Conservation (phyloP, 2,888 invertebrate species). For the Cerceris rybyensis region DNA sequence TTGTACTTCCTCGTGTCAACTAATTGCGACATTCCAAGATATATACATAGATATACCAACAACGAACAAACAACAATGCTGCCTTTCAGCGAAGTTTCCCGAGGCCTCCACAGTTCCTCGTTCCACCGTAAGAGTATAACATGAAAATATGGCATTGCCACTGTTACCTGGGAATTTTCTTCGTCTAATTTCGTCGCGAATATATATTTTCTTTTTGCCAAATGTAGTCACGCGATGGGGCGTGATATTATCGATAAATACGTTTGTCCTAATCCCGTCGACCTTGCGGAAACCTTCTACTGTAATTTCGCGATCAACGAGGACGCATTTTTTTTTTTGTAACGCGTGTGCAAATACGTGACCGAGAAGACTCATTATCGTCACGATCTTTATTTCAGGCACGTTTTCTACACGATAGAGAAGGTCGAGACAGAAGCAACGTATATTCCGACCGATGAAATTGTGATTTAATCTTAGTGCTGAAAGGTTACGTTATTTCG, state of each 20-base stretch:
- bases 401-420: constrained; percentile 8
- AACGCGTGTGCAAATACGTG: too few relatives aligned
- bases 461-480: too few relatives aligned
- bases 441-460: too few relatives aligned
- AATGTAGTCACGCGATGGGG: not conserved
- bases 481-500: too few relatives aligned
- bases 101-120: not conserved
- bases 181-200: constrained; percentile 37
- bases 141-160: constrained; percentile 20
- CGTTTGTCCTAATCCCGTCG: too few relatives aligned
- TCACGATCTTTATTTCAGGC: constrained; percentile 27
- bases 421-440: too few relatives aligned
- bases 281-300: too few relatives aligned
- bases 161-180: not conserved
- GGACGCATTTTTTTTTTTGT: not conserved
- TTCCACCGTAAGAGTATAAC: constrained; percentile 9
- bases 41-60: constrained; percentile 42
- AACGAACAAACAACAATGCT: constrained; percentile 29
- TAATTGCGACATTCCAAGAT: constrained; percentile 59
- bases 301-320: too few relatives aligned
- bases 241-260: not conserved
- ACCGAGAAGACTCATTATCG: too few relatives aligned
- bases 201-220: not conserved
- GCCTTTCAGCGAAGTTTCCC: constrained; percentile 46
- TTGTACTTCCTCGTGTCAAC: constrained; percentile 56